These are phyloP conservation scores for Arnoldichthys spilopterus DNA, from an alignment of 2,797 vertebrate species.

Conservation along the genomic window DNA sequence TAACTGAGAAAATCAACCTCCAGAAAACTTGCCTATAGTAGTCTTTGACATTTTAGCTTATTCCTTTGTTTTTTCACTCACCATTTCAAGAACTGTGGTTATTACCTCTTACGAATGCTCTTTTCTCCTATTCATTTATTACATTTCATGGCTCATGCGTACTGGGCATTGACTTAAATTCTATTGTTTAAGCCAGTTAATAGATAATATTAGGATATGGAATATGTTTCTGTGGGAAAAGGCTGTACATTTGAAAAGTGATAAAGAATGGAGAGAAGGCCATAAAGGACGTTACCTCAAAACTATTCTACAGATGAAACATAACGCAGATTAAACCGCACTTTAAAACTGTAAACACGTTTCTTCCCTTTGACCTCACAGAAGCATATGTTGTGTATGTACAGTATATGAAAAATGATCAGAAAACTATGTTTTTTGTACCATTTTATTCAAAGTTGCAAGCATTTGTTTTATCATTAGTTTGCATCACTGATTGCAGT, in stretches of 20 bases:
- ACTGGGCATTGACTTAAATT: constrained; percentile 41
- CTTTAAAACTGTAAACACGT: constrained; percentile 57
- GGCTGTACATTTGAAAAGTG: constrained; percentile 36
- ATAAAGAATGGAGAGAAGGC: constrained; percentile 40
- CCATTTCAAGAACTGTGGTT: constrained; percentile 29
- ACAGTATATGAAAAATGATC: constrained; percentile 42
- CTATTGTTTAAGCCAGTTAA: constrained; percentile 8
- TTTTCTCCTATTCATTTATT: constrained; percentile 26
- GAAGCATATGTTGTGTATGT: constrained; percentile 43
- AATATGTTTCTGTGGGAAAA: constrained; percentile 7
- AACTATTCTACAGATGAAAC: constrained; percentile 3
- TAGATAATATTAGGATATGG: background rate
- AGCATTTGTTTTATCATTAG: constrained; percentile 32
- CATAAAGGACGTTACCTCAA: constrained; percentile 48
- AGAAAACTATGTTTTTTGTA: constrained; percentile 38
- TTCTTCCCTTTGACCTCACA: constrained; percentile 47
- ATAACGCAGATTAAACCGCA: constrained; percentile 39
- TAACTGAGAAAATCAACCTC: background rate
- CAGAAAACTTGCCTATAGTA: constrained; percentile 17
- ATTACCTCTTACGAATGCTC: constrained; percentile 34
- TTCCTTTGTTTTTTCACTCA: background rate
- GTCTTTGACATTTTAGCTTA: background rate
- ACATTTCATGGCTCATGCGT: constrained; percentile 33
- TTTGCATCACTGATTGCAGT: constrained; percentile 29
- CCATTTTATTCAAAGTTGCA: constrained; percentile 33